These are phyloP conservation scores for Ophiothrix spiculata DNA, from an alignment of 35 echinoderm and acorn worm species.

Conservation along the genomic window DNA sequence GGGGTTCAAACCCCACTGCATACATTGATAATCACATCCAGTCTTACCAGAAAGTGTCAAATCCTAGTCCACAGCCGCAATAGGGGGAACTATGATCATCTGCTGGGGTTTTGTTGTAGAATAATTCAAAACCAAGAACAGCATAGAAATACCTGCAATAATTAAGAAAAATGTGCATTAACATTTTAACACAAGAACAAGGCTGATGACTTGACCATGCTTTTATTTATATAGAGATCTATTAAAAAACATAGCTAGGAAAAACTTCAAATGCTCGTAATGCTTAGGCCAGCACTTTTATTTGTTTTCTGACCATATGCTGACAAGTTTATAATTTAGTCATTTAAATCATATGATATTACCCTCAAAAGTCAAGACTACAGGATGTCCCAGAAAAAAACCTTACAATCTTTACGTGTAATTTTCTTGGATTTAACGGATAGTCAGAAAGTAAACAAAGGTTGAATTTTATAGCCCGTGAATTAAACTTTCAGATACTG, in stretches of 20 bases:
- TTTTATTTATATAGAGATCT: neutral
- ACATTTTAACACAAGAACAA: too few species aligned
- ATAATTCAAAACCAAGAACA: conserved; percentile 84
- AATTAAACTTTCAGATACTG: too few species aligned
- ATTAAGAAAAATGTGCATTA: neutral
- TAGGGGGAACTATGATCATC: conserved; percentile 48
- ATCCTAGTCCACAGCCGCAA: conserved; percentile 88
- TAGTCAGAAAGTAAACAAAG: too few species aligned
- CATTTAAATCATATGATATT: neutral
- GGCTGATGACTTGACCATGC: too few species aligned
- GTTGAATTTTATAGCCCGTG: too few species aligned
- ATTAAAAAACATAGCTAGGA: neutral
- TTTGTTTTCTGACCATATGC: neutral
- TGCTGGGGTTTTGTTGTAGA: conserved; percentile 45
- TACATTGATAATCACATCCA: neutral
- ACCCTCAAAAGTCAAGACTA: too few species aligned
- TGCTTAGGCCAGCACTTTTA: neutral
- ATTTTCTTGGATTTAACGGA: too few species aligned
- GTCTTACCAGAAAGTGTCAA: conserved; percentile 87
- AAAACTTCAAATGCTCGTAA: neutral
- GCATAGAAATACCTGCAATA: conserved; percentile 72
- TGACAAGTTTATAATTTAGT: neutral
- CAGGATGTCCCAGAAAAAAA: too few species aligned
- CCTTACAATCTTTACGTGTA: too few species aligned
- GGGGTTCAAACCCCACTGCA: too few species aligned